Base-by-base conservation (phyloP, 2,797 vertebrate genomes). In the Poecilia velifera region DNA sequence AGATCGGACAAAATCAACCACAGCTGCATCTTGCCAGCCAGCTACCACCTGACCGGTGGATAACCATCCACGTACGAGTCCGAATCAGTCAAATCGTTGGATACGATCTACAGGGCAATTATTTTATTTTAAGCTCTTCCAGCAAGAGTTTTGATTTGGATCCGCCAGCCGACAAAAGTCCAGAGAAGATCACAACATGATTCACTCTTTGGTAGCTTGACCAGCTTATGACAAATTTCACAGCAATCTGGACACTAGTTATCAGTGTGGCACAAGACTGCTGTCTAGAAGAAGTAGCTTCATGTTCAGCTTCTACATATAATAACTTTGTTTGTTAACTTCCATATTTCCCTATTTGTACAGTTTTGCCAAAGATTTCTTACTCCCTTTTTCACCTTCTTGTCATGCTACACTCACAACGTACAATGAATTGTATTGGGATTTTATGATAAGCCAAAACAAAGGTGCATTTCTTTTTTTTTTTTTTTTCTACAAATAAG, bases 41-140 rank as follows among this genome's bases (percentile, higher is more conserved):
- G 87, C 79, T 84, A 77, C 62, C 86, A 84, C 84, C 90, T 86
- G 91, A 90, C 82, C 83, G 25, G 43, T 73, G 76, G 74, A 77
- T n/a, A 87, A 80, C 86, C 79, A 46, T 25, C 76, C 76, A 53
- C 66, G 80, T 51, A 14, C 0, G 45, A 45, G 77, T 83, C 55
- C n/a, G 18, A n/a, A 73, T 72, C 59, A 45, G 39, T 31, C 49
- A 74, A 76, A 70, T 49, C 51, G 39, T 53, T 39, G 75, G 20
- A 22, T 8, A 57, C 16, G 14, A 68, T 49, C 43, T 74, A 39
- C 51, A 62, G 62, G 25, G 64, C 41, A 22, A 31, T 39, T 41
- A 55, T 41, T 28, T 46, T 0, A 41, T 36, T 25, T 53, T 25
- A 39, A 73, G 51, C 47, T 51, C 53, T 28, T 0, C 6, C 49